These are phyloP conservation scores for Incurvaria masculella DNA, from an alignment of 2,888 invertebrate species.

Conservation along the genomic window DNA sequence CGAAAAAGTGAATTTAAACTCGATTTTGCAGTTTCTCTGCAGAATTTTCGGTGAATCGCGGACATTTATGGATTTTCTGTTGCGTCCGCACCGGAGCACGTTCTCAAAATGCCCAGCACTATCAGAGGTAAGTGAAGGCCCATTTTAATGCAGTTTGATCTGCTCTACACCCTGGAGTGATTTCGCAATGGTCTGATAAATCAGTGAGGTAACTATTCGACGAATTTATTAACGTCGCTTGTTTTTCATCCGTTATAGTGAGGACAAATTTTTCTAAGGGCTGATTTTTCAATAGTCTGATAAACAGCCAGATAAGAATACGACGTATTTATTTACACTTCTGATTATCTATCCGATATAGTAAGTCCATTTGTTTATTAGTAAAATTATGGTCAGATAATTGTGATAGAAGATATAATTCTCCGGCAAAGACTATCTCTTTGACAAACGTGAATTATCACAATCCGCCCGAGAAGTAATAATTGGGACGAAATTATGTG, in stretches of 20 bases:
- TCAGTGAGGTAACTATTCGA: too few species aligned
- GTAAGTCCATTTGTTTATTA: too few species aligned
- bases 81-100: constrained; percentile 20
- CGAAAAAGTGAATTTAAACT: constrained; percentile 1
- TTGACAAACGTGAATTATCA: not conserved
- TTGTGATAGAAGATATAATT: too few species aligned
- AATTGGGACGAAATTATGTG: not conserved
- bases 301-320: not conserved
- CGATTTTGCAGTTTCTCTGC: not conserved
- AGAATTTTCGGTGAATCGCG: not conserved
- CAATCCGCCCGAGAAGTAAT: not conserved
- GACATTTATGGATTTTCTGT: constrained; percentile 22
- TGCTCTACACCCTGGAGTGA: too few species aligned
- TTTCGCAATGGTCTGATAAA: constrained; percentile 10
- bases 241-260: constrained; percentile 7
- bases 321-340: too few species aligned
- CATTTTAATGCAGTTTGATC: constrained; percentile 8
- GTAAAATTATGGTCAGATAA: too few species aligned
- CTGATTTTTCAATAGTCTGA: too few species aligned
- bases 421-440: too few species aligned
- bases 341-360: not conserved
- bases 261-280: not conserved
- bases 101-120: constrained; percentile 50
- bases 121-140: constrained; percentile 41
- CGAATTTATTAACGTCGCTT: too few species aligned